phyloP scores from a whole-genome alignment of 1,140 invertebrate genomes.

The Cherax destructor region DNA sequence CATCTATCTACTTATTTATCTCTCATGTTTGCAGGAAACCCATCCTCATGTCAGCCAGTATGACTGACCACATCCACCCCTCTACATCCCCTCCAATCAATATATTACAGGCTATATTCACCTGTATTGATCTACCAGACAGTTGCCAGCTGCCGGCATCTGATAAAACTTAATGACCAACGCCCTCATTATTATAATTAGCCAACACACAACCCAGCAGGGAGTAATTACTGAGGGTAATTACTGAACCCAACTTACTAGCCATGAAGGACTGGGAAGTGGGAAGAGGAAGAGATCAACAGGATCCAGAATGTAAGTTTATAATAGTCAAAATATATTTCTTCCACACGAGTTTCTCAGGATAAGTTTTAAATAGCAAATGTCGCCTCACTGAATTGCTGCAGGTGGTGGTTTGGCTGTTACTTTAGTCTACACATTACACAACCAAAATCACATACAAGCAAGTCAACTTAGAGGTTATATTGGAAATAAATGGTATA shows the following conservation, averaged over 20 bases:
- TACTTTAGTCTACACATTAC: no score
- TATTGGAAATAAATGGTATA: no score
- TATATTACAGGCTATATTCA: background rate
- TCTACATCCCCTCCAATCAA: background rate
- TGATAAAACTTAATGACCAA: background rate
- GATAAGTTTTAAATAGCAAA: no score
- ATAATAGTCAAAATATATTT: conserved; percentile 9
- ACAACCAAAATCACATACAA: no score
- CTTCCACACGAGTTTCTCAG: background rate
- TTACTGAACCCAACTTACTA: background rate
- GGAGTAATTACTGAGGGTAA: background rate
- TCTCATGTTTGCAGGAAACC: background rate
- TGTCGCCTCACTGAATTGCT: no score
- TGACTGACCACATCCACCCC: background rate
- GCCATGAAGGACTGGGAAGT: background rate
- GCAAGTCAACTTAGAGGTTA: no score
- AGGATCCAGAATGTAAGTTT: background rate
- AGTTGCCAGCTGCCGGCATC: background rate
- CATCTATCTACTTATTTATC: background rate
- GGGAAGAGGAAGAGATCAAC: background rate
- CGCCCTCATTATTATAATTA: background rate
- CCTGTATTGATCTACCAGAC: background rate
- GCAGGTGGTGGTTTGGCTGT: no score
- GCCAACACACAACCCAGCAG: background rate
- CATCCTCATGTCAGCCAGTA: no score